Conservation (phyloP, 2,888 invertebrate genomes). For the Melanostoma scalare region DNA sequence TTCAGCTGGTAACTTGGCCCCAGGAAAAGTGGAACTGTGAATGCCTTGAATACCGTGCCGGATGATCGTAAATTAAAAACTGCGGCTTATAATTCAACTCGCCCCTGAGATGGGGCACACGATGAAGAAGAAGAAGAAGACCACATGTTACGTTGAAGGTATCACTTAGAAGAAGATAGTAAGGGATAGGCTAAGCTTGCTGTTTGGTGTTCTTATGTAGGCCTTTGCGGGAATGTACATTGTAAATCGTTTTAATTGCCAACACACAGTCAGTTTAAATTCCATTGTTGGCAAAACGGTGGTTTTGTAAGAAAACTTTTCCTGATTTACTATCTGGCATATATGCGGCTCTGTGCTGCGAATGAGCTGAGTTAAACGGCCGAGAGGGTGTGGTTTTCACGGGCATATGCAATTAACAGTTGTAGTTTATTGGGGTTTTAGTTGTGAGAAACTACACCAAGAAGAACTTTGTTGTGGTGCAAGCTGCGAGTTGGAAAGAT, state of each 20-base stretch:
- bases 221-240: conserved; percentile 41
- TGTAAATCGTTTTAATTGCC: conserved; percentile 71
- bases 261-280: conserved; percentile 60
- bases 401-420: conserved; percentile 15
- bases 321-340: conserved; percentile 59
- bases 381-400: conserved; percentile 38
- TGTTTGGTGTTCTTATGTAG: conserved; percentile 27
- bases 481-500: too few relatives aligned
- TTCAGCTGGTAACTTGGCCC: conserved; percentile 23
- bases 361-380: conserved; percentile 20
- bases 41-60: conserved; percentile 55
- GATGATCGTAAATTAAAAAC: conserved; percentile 67
- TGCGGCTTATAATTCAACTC: conserved; percentile 68
- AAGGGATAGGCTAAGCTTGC: not conserved
- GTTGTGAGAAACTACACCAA: too few relatives aligned
- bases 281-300: conserved; percentile 36
- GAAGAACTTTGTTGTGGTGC: too few relatives aligned
- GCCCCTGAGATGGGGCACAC: not conserved
- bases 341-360: conserved; percentile 9
- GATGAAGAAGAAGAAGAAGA: conserved; percentile 35
- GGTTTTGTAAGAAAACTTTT: conserved; percentile 49
- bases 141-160: conserved; percentile 14
- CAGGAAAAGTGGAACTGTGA: conserved; percentile 62
- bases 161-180: conserved; percentile 37
- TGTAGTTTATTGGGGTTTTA: conserved; percentile 6